Evolutionary conservation across 2,797 vertebrate genomes (phyloP).

Genomic region (Myotis daubentonii): DNA sequence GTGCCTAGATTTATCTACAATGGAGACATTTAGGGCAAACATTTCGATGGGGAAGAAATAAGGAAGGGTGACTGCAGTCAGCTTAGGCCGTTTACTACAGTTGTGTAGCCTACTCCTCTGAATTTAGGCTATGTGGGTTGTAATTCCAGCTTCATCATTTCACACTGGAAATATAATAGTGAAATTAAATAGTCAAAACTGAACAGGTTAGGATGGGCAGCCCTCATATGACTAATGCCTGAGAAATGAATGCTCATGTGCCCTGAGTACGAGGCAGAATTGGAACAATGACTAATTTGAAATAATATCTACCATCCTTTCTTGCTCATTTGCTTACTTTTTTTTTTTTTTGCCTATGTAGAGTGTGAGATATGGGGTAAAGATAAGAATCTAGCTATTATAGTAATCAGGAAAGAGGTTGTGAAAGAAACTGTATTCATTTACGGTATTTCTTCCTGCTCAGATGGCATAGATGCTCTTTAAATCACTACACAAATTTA

Average conservation of each 20-base stretch:
- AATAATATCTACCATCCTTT: neutral
- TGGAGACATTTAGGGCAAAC: neutral
- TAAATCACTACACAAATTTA: constrained; percentile 73
- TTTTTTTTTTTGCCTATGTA: neutral
- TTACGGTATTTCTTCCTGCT: constrained; percentile 41
- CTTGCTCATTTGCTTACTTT: constrained; percentile 3
- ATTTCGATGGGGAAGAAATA: neutral
- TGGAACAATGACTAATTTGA: constrained; percentile 6
- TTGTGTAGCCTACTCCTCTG: neutral
- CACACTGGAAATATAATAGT: neutral
- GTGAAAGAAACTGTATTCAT: constrained; percentile 65
- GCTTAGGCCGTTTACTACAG: neutral
- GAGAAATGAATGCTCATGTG: neutral
- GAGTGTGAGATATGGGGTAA: constrained; percentile 5
- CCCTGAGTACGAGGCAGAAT: neutral
- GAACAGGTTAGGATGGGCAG: neutral
- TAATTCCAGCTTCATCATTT: neutral
- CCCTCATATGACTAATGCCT: neutral
- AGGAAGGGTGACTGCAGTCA: neutral
- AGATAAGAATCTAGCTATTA: constrained; percentile 49
- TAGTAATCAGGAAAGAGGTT: constrained; percentile 51
- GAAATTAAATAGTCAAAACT: neutral
- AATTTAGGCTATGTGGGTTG: neutral
- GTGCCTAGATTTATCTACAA: neutral
- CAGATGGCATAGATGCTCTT: constrained; percentile 29